phyloP scores from a whole-genome alignment of 2,888 invertebrate genomes.

The Tipula vernalis region DNA sequence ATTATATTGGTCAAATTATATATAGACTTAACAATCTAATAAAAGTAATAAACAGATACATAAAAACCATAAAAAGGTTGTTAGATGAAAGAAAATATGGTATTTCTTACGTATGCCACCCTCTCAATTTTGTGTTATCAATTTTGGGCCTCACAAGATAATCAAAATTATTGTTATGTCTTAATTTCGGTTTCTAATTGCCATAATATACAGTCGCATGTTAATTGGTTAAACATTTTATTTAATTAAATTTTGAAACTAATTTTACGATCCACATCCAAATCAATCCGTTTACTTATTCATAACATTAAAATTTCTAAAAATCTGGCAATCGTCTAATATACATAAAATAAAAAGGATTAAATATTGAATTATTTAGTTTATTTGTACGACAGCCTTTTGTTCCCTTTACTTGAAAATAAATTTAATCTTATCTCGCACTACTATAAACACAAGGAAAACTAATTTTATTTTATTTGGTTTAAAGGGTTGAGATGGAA shows the following conservation, averaged over 20 bases:
- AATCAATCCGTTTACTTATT: not conserved
- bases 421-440: not conserved
- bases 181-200: not conserved
- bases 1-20: not conserved
- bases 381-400: not conserved
- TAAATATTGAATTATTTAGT: not conserved
- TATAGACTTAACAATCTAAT: not conserved
- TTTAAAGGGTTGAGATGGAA: not conserved
- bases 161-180: not conserved
- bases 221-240: not conserved
- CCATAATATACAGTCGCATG: not conserved
- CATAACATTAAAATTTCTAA: not conserved
- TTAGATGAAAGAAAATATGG: not conserved
- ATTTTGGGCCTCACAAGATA: not conserved
- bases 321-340: not conserved
- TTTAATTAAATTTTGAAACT: not conserved
- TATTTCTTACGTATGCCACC: not conserved
- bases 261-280: not conserved
- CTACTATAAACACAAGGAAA: not conserved
- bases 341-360: not conserved
- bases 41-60: not conserved
- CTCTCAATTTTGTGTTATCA: not conserved
- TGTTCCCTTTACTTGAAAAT: not conserved
- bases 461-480: not conserved
- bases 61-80: not conserved